phyloP scores from a whole-genome alignment of 2,888 invertebrate genomes.

The Deilephila elpenor region DNA sequence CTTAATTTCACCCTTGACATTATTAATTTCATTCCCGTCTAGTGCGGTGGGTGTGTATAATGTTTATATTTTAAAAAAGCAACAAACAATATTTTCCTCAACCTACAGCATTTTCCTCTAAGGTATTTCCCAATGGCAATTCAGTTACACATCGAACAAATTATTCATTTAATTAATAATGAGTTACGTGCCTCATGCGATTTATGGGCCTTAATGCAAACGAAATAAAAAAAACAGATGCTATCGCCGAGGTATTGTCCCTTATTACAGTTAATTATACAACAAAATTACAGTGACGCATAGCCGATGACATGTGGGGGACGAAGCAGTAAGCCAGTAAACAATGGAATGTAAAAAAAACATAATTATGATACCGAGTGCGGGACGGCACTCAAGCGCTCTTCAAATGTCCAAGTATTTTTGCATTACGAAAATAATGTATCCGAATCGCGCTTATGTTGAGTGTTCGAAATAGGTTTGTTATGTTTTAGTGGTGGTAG shows the following conservation, averaged over 20 bases:
- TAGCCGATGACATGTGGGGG: slow-evolving; percentile 47
- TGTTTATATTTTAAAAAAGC: slow-evolving; percentile 6
- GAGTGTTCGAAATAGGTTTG: background rate
- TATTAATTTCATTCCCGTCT: background rate
- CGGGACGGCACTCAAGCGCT: slow-evolving; percentile 14
- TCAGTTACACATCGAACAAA: background rate
- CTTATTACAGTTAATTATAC: slow-evolving; percentile 68
- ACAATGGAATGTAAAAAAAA: slow-evolving; percentile 47
- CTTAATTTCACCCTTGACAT: background rate
- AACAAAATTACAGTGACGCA: slow-evolving; percentile 52
- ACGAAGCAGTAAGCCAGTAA: slow-evolving; percentile 47
- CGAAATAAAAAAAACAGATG: slow-evolving; percentile 61
- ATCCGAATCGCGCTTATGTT: background rate
- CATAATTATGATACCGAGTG: slow-evolving; percentile 47
- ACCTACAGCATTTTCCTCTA: slow-evolving; percentile 19
- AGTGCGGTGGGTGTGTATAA: background rate
- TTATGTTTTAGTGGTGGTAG: too few species aligned
- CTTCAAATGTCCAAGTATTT: slow-evolving; percentile 20
- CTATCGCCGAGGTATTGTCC: slow-evolving; percentile 64
- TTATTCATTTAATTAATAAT: slow-evolving; percentile 37
- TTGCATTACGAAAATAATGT: slow-evolving; percentile 19
- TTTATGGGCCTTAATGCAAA: slow-evolving; percentile 22
- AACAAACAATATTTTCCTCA: slow-evolving; percentile 31
- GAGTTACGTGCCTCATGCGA: slow-evolving; percentile 31
- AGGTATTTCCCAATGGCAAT: slow-evolving; percentile 39